Evolutionary conservation across 2,113 vertebrate genomes (phyloP), one percentile per base, ranked within the genome.

Genomic region (Otus sunia): DNA sequence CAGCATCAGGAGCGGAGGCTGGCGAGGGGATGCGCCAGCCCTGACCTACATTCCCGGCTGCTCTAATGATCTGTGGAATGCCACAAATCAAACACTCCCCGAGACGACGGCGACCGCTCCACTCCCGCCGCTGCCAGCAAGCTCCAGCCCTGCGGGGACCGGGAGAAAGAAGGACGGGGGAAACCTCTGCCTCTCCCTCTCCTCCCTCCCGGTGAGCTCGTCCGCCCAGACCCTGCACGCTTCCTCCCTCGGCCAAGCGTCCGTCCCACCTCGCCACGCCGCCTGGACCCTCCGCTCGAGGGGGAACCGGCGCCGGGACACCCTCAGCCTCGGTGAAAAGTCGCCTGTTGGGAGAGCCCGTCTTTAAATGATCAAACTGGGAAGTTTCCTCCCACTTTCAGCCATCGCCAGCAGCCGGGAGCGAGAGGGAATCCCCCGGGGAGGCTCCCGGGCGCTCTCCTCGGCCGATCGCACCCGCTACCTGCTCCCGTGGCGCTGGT

Each of bases 11-110:
- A 66, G 62, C 25, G 2, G 49, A 41, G 62, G n/a, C 72, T 49
- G 60, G 47, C 11, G 19, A 50, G 41, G 49, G 67, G 69, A 53
- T 75, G 81, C 41, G 11, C 81, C 79, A 69, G 95, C 88, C 90
- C 87, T 97, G 97, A 97, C 98, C 97, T 97, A 97, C 95, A 98
- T 98, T 98, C 97, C 93, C 88, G 75, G 81, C 94, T 94, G 97
- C 96, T 97, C 86, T 95, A 96, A 97, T 75, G 92, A 97, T 97
- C 85, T 94, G 75, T 95, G 97, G 95, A 97, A 98, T 97, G 96
- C 94, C 96, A 97, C 90, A 95, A 95, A 97, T 97, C 96, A 94
- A 94, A 85, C 86, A 55, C 58, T 49, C 84, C 68, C 79, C 3
- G 25, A 49, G 56, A 77, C 41, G 30, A 32, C 23, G 23, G 73